Base-by-base conservation (phyloP, 2,113 vertebrate genomes). In the Pampusana beccarii region DNA sequence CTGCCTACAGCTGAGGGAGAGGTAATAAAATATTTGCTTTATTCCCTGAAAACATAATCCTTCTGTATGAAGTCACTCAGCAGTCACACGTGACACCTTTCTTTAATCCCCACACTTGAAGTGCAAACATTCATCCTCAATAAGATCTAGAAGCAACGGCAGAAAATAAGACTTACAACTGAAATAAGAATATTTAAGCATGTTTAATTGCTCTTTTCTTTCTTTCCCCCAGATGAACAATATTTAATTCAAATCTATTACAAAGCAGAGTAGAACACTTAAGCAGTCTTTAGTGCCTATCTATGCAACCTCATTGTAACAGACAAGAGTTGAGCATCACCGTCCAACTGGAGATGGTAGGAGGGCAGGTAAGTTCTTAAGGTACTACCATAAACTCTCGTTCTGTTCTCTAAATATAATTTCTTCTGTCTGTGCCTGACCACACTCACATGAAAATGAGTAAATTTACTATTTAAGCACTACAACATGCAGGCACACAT, bases 281-380 rank as follows among this genome's bases (percentile, higher is more conserved):
- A 34, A 80, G 48, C 9, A 53, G 26, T 24, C 54, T 57, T 80
- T 54, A 83, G 66, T 19, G 61, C 23, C 38, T 72, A 56, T 20
- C 69, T 60, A 15, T 20, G 4, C 17, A 90, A 31, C 10, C 17
- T 71, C 28, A 8, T 10, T 62, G 21, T 36, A 70, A 65, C 4
- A 65, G 29, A 7, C 25, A 48, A 26, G 1, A 75, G 48, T 11
- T 78, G 12, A 61, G 36, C 4, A 3, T 29, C 48, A 85, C 16
- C 18, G 62, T 31, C 11, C 16, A 38, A 13, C 26, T 34, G 8
- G 36, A 80, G 69, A 71, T 0, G 0, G 12, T 3, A 77, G 34
- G 28, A 75, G 15, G 26, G 42, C 44, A 81, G 42, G 6, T 11
- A 65, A 90, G 5, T 53, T 87, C 61, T 36, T 73, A 36, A 91